Evolutionary conservation across 2,888 invertebrate genomes (phyloP), one percentile per base, ranked within the genome.

Genomic region (Machimus atricapillus): DNA sequence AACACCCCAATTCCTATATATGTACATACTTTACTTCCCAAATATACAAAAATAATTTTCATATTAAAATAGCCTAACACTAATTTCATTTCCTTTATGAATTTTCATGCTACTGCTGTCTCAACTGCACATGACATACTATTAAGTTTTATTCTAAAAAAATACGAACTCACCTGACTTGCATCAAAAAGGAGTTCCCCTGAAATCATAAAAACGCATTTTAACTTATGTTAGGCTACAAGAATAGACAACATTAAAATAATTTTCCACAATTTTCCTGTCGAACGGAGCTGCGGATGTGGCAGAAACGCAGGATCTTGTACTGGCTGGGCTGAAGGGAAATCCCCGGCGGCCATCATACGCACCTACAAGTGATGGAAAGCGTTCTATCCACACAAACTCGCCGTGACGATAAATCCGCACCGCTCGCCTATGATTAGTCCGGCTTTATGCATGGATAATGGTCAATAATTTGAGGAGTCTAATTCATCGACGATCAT

Each of bases 401-500:
- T 66, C 23, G 66, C 66, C 73, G 8, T 40, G 66, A 83, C 83
- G 58, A 83, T 83, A 83, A 83, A 83, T 83, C 66, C 66, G 66
- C 73, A 73, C 43, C 83, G 83, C 83, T 83, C 83, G 66, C 31
- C 83, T 83, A 83, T 83, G 83, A 83, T 83, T 83, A 83, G 83
- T 14, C 40, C 19, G 31, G 73, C 31, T 73, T 73, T 83, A 73
- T 83, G 83, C 83, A 73, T 40, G 58, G 83, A 83, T 83, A 83
- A 83, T 83, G 66, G 83, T 83, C 83, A 83, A 83, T 83, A 83
- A 83, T 83, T 83, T 83, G 73, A 83, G 73, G 66, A 83, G 83
- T 83, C 83, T 83, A 83, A 83, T 83, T 83, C 83, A 83, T 83
- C 73, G 83, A 73, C 40, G 83, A 83, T 83, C 83, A 83, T 83